These are phyloP conservation scores for Ormyrus rosae DNA, from an alignment of 2,888 invertebrate genomes.

Conservation along the genomic window DNA sequence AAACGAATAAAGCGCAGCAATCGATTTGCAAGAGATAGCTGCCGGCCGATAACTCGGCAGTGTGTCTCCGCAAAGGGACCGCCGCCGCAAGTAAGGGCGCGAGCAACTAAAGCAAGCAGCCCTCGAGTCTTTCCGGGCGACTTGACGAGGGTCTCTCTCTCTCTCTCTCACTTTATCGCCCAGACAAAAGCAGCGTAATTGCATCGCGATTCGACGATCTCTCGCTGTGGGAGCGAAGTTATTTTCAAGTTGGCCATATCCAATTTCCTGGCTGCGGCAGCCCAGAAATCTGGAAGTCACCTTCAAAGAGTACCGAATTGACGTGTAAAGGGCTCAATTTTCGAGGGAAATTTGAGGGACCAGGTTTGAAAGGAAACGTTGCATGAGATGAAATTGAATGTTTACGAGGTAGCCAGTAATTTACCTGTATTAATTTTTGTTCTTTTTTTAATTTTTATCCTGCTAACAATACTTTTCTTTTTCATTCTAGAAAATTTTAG, in stretches of 20 bases:
- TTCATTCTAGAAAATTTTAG: no score
- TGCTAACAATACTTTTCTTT: no score
- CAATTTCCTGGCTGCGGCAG: constrained; percentile 7
- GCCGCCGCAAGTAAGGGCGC: background rate
- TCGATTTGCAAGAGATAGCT: constrained; percentile 19
- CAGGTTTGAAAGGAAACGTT: no score
- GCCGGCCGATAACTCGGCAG: no score
- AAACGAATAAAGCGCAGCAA: background rate
- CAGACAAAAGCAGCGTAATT: constrained; percentile 32
- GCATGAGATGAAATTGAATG: no score
- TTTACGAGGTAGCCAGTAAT: no score
- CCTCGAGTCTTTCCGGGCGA: background rate
- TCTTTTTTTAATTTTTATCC: no score
- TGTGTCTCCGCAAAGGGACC: background rate
- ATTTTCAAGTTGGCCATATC: constrained; percentile 26
- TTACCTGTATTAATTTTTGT: no score
- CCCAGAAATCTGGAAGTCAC: no score
- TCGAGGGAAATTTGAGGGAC: no score
- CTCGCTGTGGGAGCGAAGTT: background rate
- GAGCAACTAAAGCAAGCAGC: background rate
- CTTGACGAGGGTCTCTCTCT: constrained; percentile 18
- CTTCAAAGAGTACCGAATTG: no score
- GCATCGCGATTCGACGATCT: constrained; percentile 29
- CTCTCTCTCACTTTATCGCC: constrained; percentile 4
- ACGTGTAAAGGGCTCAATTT: no score